Percentiles rank a stretch among this genome's conserved stretches.
Conservation (phyloP, 2,888 invertebrate genomes). For the Caenorhabditis auriculariae region DNA sequence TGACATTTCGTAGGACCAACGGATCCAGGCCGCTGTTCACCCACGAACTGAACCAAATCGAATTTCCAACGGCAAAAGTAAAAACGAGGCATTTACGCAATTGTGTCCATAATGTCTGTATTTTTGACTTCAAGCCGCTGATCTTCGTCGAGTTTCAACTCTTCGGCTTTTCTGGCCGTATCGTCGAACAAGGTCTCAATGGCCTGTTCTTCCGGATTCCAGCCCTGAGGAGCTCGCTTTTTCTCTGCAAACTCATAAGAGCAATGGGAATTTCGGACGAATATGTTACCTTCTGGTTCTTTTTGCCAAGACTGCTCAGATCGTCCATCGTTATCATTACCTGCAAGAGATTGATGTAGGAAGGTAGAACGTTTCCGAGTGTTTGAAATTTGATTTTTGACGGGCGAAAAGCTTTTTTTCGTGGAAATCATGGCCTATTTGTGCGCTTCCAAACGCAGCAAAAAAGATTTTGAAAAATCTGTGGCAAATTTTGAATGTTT, state of each 20-base stretch:
- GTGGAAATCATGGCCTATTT: too few relatives aligned
- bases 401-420: too few relatives aligned
- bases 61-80: not conserved
- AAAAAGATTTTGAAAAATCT: too few relatives aligned
- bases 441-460: too few relatives aligned
- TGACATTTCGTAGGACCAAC: conserved; percentile 11
- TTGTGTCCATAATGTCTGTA: conserved; percentile 1
- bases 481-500: too few relatives aligned
- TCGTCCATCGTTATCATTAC: too few relatives aligned
- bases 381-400: too few relatives aligned
- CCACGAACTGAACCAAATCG: conserved; percentile 26
- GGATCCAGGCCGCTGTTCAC: conserved; percentile 28
- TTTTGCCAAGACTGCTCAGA: too few relatives aligned
- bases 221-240: conserved; percentile 23
- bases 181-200: conserved; percentile 4
- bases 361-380: too few relatives aligned
- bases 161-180: not conserved
- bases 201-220: conserved; percentile 9
- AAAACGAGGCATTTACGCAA: conserved; percentile 1
- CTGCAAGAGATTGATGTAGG: too few relatives aligned
- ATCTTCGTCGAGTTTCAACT: conserved; percentile 12
- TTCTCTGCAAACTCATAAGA: not conserved
- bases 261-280: too few relatives aligned
- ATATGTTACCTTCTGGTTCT: too few relatives aligned
- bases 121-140: conserved; percentile 13